Base-by-base conservation (phyloP, 2,888 invertebrate genomes). In the Pyrrhosoma nymphula region DNA sequence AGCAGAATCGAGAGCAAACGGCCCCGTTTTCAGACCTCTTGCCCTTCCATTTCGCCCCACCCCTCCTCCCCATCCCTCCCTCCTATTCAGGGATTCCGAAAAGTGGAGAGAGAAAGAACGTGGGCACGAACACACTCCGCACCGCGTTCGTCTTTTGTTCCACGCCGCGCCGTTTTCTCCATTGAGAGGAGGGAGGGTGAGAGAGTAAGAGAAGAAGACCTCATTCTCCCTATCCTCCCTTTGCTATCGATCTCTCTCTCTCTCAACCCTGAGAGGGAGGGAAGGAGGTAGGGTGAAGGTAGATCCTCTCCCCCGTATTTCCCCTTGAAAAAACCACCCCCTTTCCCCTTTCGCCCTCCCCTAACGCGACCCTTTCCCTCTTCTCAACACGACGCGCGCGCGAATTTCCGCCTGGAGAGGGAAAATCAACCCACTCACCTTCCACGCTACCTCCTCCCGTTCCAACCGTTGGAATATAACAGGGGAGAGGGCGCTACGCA, bases 361-460 rank as follows among this genome's bases (percentile, higher is more conserved):
- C 60, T 10, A 18, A 60, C 20, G 47, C 60, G 60, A 60, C 69
- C 69, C 69, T n/a, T 69, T 69, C 4, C 47, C 47, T 47, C 47
- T 2, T 8, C 47, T 47, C 47, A 2, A 8, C 82, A 12, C 35
- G 14, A 14, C 82, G 82, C 16, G 47, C 47, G 82, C n/a, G 82
- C 35, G 35, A 82, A 82, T 82, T 35, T 35, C n/a, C 82, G 82
- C 18, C 2, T 26, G 6, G 69, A 69, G 69, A n/a, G 69, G n/a
- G n/a, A n/a, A 69, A 69, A 69, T n/a, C 69, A 69, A 69, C 69
- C 69, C 69, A 60, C 60, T 60, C 60, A 60, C 60, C 60, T 60
- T 2, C 20, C 60, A 8, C 60, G 16, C 60, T 14, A 60, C 10
- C 60, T 60, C 1, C 60, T 10, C 60, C 60, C 60, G 60, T 18